Base-by-base conservation (phyloP, 2,797 vertebrate species). In the Xiphophorus birchmanni region DNA sequence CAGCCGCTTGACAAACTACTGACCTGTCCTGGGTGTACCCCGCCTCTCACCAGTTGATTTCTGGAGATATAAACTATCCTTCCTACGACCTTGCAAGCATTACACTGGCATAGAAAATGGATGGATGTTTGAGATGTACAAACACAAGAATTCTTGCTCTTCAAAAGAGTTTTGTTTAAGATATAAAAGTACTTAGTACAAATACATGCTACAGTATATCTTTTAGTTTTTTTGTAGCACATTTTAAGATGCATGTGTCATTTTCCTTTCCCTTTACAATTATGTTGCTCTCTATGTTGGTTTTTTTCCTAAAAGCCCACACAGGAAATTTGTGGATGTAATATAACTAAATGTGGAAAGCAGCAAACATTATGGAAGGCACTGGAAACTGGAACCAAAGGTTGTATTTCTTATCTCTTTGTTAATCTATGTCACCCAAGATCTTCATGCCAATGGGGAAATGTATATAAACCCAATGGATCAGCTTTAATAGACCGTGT, bases 401-500 rank as follows among this genome's bases (percentile, higher is more conserved):
- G 79, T 48, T 44, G 42, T 47, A 42, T 44, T 60, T 79, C 10
- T 73, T 32, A 75, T 65, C 50, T 74, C 32, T 76, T 71, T 79
- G 79, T 79, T 79, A 74, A 77, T 81, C 45, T 52, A 82, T 37
- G 15, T 79, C 44, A 48, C 52, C 37, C 3, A 29, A 60, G 80
- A 76, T 79, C 40, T 74, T 74, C 1, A 50, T 67, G 10, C 73
- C 63, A 50, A 83, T 26, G 18, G 54, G 65, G 21, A 42, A 21
- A 69, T 18, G 21, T 35, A 23, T 42, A 42, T 42, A 12, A 13
- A 26, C 21, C 37, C 23, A 2, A 26, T n/a, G 44, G 67, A 71
- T 42, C 4, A 26, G 21, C 67, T n/a, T n/a, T 84, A 81, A 71
- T 58, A 84, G 82, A 84, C 73, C 50, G 21, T 74, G 74, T 86